Percentiles rank a stretch among this genome's conserved stretches.
These are phyloP conservation scores for Mus minutoides DNA, from an alignment of 2,797 vertebrate species.

Conservation along the genomic window DNA sequence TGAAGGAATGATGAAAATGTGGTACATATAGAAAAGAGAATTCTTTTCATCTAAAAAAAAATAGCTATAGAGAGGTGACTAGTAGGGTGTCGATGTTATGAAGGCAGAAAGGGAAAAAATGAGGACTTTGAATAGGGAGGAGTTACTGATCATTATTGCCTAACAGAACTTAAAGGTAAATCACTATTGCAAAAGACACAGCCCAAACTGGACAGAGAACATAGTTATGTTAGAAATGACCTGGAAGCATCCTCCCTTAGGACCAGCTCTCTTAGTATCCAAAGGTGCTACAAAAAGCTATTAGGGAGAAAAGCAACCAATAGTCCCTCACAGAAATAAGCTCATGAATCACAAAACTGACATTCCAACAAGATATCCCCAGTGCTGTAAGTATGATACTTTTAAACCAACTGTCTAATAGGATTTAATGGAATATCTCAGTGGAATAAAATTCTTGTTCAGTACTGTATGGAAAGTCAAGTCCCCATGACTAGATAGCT, in stretches of 20 bases:
- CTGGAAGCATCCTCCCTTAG: background rate
- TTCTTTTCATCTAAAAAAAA: background rate
- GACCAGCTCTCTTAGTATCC: background rate
- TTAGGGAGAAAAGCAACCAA: background rate
- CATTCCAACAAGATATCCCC: background rate
- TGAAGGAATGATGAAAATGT: background rate
- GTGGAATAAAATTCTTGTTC: background rate
- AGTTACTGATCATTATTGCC: background rate
- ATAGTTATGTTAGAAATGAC: background rate
- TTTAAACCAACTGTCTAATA: background rate
- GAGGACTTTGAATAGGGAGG: background rate
- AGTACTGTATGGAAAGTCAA: background rate
- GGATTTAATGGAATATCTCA: no score
- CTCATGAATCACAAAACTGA: background rate
- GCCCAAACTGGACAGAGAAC: background rate
- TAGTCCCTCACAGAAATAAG: background rate
- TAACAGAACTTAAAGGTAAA: background rate
- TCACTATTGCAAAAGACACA: background rate
- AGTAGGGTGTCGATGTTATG: background rate
- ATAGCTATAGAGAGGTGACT: background rate
- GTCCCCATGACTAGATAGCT: background rate
- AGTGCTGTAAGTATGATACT: no score
- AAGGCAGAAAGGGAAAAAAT: background rate
- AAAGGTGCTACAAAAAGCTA: no score
- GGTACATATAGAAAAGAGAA: background rate